Conservation (phyloP, 2,113 vertebrate genomes). For the Aegithalos caudatus region DNA sequence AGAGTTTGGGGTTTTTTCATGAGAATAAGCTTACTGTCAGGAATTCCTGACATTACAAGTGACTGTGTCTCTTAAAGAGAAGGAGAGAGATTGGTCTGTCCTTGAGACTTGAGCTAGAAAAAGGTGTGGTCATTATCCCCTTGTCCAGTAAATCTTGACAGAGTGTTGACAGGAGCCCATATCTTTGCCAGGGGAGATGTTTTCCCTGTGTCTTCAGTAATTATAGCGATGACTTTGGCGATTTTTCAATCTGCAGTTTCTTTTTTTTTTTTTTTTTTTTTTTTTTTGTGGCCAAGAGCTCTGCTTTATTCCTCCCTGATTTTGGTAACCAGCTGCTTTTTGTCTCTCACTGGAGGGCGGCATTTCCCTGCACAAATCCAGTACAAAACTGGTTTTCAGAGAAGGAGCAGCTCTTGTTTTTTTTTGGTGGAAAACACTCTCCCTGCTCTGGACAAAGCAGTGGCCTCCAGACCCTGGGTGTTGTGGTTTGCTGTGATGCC, state of each 20-base stretch:
- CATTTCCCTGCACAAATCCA: conserved; percentile 30
- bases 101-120: background rate
- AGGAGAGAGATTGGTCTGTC: background rate
- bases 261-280: background rate
- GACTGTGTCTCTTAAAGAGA: background rate
- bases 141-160: background rate
- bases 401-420: background rate
- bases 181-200: background rate
- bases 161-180: background rate
- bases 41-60: background rate
- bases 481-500: background rate
- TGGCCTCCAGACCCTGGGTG: background rate
- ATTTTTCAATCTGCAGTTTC: conserved; percentile 1
- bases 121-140: conserved; percentile 4
- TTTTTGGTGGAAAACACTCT: background rate
- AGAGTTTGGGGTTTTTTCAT: background rate
- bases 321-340: conserved; percentile 4
- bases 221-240: background rate
- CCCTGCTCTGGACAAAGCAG: background rate
- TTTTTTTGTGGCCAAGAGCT: background rate
- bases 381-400: background rate
- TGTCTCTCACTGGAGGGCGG: conserved; percentile 42
- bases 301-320: background rate
- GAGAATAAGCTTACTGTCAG: background rate
- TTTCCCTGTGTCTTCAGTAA: background rate